phyloP scores from a whole-genome alignment of 2,888 invertebrate species.

The Ectobius pallidus region DNA sequence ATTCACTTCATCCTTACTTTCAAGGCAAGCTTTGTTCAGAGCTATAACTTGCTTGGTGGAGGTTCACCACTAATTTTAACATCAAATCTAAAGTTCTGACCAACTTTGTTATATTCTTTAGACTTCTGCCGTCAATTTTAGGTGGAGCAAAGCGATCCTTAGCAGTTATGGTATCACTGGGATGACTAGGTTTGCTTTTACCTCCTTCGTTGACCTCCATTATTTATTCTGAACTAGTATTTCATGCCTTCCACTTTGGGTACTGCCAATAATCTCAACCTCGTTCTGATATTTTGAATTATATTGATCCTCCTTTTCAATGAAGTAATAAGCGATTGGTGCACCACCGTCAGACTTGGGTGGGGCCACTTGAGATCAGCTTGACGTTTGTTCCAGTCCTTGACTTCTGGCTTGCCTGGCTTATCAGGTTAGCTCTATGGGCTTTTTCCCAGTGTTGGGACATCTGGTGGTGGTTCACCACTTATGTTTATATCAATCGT shows the following conservation, averaged over 20 bases:
- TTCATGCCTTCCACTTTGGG: constrained; percentile 92
- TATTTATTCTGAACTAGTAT: constrained; percentile 93
- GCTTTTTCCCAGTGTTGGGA: constrained; percentile 94
- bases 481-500: constrained; percentile 86
- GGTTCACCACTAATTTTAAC: constrained; percentile 96
- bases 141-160: constrained; percentile 90
- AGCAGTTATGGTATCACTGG: constrained; percentile 80
- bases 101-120: constrained; percentile 89
- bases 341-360: constrained; percentile 90
- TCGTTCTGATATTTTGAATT: constrained; percentile 92
- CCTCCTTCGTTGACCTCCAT: constrained; percentile 97
- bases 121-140: constrained; percentile 88
- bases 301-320: constrained; percentile 91
- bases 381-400: constrained; percentile 87
- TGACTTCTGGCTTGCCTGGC: constrained; percentile 86
- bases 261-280: constrained; percentile 86
- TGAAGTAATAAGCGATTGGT: constrained; percentile 89
- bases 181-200: constrained; percentile 80
- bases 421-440: constrained; percentile 91
- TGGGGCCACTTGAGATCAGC: constrained; percentile 87
- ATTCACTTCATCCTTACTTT: constrained; percentile 53
- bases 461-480: constrained; percentile 92
- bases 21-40: constrained; percentile 84
- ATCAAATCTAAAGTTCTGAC: constrained; percentile 88
- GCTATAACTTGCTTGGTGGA: constrained; percentile 93